A percentile compares a stretch with the other conserved stretches of the same genome.
Conservation (phyloP, 1,140 invertebrate genomes). For the Drosophila biarmipes region DNA sequence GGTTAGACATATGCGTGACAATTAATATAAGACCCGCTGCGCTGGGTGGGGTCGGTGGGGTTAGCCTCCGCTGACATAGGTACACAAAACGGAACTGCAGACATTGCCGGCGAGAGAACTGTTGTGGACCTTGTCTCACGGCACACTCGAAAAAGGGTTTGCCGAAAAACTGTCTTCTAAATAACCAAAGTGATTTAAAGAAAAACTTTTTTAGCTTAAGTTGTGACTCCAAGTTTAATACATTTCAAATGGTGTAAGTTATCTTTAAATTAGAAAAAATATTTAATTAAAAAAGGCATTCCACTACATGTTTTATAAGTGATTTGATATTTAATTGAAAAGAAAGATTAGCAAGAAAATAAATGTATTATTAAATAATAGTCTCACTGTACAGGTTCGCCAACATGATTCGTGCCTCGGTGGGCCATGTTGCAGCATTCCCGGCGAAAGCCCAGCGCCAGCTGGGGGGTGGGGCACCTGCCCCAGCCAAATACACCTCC, state of each 20-base stretch:
- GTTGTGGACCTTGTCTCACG: conserved; percentile 23
- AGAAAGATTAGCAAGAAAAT: too few relatives aligned
- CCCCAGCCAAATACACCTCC: conserved; percentile 4
- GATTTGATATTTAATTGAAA: too few relatives aligned
- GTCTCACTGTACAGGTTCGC: background rate
- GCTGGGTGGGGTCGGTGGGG: conserved; percentile 21
- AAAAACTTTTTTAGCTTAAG: background rate
- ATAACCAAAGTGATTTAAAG: background rate
- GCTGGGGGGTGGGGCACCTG: conserved; percentile 57
- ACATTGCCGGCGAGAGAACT: conserved; percentile 41
- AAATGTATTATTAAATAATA: background rate
- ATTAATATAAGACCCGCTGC: conserved; percentile 74
- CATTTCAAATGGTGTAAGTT: too few relatives aligned
- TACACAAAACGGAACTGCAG: conserved; percentile 81
- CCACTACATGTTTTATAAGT: background rate
- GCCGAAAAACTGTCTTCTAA: background rate
- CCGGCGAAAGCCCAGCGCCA: conserved; percentile 43
- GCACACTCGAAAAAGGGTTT: background rate
- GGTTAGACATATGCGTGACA: conserved; percentile 81
- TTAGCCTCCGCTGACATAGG: conserved; percentile 52
- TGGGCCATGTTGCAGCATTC: conserved; percentile 47
- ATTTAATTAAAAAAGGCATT: too few relatives aligned
- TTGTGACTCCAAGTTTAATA: too few relatives aligned
- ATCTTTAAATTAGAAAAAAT: too few relatives aligned
- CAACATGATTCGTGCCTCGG: conserved; percentile 49